Evolutionary conservation across 1,140 invertebrate species (phyloP).

Genomic region (Bombus superbus): DNA sequence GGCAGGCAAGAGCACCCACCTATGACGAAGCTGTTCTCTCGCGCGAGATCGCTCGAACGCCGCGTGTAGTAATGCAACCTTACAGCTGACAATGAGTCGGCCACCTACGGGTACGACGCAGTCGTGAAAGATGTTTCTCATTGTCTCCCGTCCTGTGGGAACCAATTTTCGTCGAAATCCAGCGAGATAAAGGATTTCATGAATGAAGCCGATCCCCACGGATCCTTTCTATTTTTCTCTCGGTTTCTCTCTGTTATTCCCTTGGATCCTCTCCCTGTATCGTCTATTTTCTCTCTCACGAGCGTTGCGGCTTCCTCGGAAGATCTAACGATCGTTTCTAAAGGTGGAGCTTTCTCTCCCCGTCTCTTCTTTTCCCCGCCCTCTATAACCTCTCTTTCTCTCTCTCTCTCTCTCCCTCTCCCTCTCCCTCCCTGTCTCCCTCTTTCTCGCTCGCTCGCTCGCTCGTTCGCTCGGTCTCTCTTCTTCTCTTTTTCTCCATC

Average conservation of each 20-base stretch:
- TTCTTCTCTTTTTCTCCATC: constrained; percentile 40
- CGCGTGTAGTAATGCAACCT: constrained; percentile 62
- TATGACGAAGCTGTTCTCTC: constrained; percentile 60
- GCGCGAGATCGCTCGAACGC: constrained; percentile 46
- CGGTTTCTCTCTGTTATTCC: constrained; percentile 21
- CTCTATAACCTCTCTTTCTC: not conserved
- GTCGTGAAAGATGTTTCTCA: constrained; percentile 58
- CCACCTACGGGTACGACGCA: constrained; percentile 58
- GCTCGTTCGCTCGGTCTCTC: not conserved
- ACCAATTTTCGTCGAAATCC: constrained; percentile 68
- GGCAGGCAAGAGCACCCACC: not conserved
- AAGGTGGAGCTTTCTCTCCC: constrained; percentile 47
- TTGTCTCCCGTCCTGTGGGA: constrained; percentile 70
- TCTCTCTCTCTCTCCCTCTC: not conserved
- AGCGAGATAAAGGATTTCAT: constrained; percentile 69
- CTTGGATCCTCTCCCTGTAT: not conserved
- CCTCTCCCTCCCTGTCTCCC: not conserved
- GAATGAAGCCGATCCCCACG: constrained; percentile 66
- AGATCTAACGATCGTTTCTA: constrained; percentile 48
- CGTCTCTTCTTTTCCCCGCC: constrained; percentile 34
- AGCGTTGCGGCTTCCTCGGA: constrained; percentile 40
- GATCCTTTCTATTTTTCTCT: constrained; percentile 51
- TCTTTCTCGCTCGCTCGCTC: constrained; percentile 2
- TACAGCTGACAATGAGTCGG: constrained; percentile 59
- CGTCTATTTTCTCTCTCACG: constrained; percentile 44